Percentiles rank a stretch among this genome's conserved stretches.
Conservation (phyloP, 2,113 vertebrate genomes). For the Falco punctatus region DNA sequence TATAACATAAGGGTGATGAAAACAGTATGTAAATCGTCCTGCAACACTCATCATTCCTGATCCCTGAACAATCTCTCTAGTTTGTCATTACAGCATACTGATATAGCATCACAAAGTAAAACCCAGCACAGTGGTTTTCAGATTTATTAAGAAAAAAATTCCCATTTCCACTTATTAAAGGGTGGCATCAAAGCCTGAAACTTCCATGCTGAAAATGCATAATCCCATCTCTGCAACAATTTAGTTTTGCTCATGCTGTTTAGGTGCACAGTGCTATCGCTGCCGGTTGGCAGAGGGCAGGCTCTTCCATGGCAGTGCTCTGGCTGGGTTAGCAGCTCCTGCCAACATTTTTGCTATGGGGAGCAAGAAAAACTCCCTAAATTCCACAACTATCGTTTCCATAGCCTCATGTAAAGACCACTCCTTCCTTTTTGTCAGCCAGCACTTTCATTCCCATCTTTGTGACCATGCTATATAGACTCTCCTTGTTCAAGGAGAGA, state of each 20-base stretch:
- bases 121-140: fast-evolving
- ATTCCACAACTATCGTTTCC: neutral
- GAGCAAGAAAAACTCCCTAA: neutral
- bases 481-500: neutral
- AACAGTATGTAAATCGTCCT: neutral
- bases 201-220: neutral
- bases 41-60: neutral
- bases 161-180: neutral
- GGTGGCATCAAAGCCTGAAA: neutral
- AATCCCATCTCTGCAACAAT: neutral
- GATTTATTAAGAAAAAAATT: neutral
- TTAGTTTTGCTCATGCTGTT: neutral
- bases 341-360: neutral
- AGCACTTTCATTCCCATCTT: neutral
- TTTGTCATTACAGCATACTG: neutral
- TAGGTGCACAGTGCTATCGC: neutral
- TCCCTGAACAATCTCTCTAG: neutral
- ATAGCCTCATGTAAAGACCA: neutral
- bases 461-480: fast-evolving
- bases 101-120: neutral
- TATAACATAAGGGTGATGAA: neutral
- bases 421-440: neutral
- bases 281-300: neutral
- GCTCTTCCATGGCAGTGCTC: neutral
- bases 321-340: neutral